Evolutionary conservation across 2,113 vertebrate genomes (phyloP), one percentile per base, ranked within the genome.

Genomic region (Thunnus maccoyii): DNA sequence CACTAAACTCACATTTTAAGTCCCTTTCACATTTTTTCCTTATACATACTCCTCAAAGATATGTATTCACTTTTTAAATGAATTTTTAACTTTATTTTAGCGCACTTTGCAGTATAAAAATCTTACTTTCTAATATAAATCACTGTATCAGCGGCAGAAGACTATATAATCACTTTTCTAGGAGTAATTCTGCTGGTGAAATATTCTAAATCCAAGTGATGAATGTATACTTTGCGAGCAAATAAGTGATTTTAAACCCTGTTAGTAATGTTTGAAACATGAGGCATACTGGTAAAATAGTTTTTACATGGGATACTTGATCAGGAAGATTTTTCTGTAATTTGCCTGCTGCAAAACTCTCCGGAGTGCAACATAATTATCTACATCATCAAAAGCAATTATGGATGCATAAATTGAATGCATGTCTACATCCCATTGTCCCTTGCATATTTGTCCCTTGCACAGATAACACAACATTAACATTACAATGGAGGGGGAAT

Each of bases 311-410:
- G 52, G 15, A 60, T 18, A 72, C 61, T 51, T 83, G 63, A 86
- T 85, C 48, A 54, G 36, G 65, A 46, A 82, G 72, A 60, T 67
- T 85, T 82, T 76, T 66, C 75, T 81, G 25, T 83, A 75, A 84
- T 88, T 84, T 69, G 27, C 63, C 48, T 14, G 0, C 64, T 80
- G 66, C 56, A 69, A 75, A 89, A 90, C 77, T 68, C 78, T 88
- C 70, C 48, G 8, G 87, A 90, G 80, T 90, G 72, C 88, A 83
- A 91, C 90, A 93, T 89, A 89, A 94, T 95, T 92, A 95, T 93
- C 88, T 73, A 92, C 93, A 93, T 93, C 90, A 95, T 93, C 91
- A 91, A 94, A 91, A 91, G 88, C 82, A 90, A 92, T 93, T 91
- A 92, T 84, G 91, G 87, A 91, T 85, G 86, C 89, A 89, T 93